Base-by-base conservation (phyloP, 2,113 vertebrate genomes). In the Lanius ludovicianus region DNA sequence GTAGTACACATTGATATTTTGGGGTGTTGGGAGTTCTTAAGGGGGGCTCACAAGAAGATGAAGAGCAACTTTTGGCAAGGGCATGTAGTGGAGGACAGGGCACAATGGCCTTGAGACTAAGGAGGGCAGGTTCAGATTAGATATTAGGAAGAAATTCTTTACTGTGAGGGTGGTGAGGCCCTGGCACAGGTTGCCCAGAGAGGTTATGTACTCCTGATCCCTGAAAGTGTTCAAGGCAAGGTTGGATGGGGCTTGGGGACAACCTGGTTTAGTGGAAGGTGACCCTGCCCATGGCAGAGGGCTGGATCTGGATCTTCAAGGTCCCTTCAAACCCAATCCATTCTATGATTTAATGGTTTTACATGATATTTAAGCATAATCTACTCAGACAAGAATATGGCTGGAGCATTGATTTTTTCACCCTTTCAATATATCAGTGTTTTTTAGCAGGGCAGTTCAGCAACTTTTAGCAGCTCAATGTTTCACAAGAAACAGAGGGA, bases 251-350 rank as follows among this genome's bases (percentile, higher is more conserved):
- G 10, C 55, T 47, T 7, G 12, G 17, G n/a, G 46, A 7, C 39
- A 53, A 19, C 8, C 25, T 69, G 55, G 3, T 27, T 0, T 16
- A 19, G 17, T 22, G 2, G 17, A 76, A 31, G 31, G 4, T 47
- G 30, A 42, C 41, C 47, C 17, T 69, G 55, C 28, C 17, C 4
- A 31, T 19, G 63, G 21, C 62, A 62, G 30, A 4, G 13, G 1
- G 31, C 13, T 69, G 84, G 23, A 87, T 28, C 28, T 39, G 27
- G 27, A 13, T 76, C 47, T 35, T 89, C 17, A 22, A 47, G 14
- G 28, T 60, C 14, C 11, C 11, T 76, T 62, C 41, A 15, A 69
- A 56, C 31, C 21, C 8, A 55, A 25, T 15, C 16, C 13, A 30
- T 35, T 68, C 24, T 23, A 16, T 47, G 25, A 53, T 35, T 76